Base-by-base conservation (phyloP, 2,113 vertebrate genomes). In the Malaclemys terrapin region DNA sequence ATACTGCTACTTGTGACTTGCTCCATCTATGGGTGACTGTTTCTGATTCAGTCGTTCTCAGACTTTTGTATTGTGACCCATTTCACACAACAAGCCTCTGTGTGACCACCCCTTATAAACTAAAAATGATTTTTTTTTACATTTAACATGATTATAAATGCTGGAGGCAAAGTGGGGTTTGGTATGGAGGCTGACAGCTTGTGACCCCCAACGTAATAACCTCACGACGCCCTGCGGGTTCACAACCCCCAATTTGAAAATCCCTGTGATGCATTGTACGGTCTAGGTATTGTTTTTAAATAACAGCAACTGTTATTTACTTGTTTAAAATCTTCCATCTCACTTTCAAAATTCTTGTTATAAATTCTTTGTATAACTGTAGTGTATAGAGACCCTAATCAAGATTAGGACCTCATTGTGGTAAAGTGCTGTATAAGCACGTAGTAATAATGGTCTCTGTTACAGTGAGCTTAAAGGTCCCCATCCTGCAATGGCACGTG, bases 391-490 rank as follows among this genome's bases (percentile, higher is more conserved):
- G 57, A 62, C 57, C 29, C 12, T 29, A 62, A 62, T 31, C 57
- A 62, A 62, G 2, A 2, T 49, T 11, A 22, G 62, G 14, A 82
- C 10, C 65, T 57, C 0, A 0, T 8, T 49, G 17, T 85, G 85
- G 25, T 31, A 31, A 62, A 56, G 57, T 5, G 49, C 42, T 69
- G 19, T 69, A 38, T n/a, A 38, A 72, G 65, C n/a, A 72, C 5
- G 22, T 38, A 72, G 19, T 17, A 31, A 1, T 2, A 0, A 2
- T 0, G 0, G 31, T 8, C 2, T 0, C 19, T 69, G 5, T 2
- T 84, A 10, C 6, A 35, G 13, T 27, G 76, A 84, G 47, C 31
- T 84, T 38, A 82, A n/a, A 25, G 47, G n/a, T 80, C 52, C n/a
- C 54, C 0, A 5, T 4, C 80, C 27, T 13, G 22, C 9, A 16